phyloP scores from a whole-genome alignment of 2,113 vertebrate genomes.

The Nipponia nippon region DNA sequence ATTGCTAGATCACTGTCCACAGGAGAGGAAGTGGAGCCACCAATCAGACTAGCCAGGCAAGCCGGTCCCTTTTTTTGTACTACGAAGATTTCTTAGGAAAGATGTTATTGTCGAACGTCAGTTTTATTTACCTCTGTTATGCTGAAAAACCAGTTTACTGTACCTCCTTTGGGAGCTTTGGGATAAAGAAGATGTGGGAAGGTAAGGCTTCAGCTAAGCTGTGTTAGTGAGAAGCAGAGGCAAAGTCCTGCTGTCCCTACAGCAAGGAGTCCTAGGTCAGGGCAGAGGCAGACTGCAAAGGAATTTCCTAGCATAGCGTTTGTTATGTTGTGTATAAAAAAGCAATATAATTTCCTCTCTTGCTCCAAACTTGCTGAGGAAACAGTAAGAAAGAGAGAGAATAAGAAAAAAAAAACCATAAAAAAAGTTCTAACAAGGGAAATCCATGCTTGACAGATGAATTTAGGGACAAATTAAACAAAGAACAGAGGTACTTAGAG shows the following conservation, averaged over 20 bases:
- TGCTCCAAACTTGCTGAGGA: not conserved
- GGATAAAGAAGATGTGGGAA: not conserved
- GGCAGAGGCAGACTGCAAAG: not conserved
- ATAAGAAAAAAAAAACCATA: not conserved
- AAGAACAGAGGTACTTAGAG: not conserved
- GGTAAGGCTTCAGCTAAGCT: not conserved
- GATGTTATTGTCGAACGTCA: not conserved
- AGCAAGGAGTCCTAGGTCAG: not conserved
- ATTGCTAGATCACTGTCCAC: not conserved
- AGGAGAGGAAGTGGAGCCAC: not conserved
- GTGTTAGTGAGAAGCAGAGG: not conserved
- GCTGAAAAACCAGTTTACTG: not conserved
- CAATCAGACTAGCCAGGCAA: not conserved
- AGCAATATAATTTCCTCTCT: not conserved
- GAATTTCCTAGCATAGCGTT: not conserved
- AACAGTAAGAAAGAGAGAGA: not conserved
- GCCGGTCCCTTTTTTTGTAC: not conserved
- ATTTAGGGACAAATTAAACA: not conserved
- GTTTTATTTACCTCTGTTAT: not conserved
- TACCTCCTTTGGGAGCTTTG: not conserved
- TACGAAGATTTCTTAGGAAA: not conserved
- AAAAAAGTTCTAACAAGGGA: not conserved
- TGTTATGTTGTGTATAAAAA: not conserved
- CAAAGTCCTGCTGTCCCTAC: not conserved
- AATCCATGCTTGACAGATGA: not conserved